Percentiles rank a stretch among this genome's conserved stretches.
phyloP scores from a whole-genome alignment of 2,888 invertebrate species.

The Cyrtodaria siliqua region DNA sequence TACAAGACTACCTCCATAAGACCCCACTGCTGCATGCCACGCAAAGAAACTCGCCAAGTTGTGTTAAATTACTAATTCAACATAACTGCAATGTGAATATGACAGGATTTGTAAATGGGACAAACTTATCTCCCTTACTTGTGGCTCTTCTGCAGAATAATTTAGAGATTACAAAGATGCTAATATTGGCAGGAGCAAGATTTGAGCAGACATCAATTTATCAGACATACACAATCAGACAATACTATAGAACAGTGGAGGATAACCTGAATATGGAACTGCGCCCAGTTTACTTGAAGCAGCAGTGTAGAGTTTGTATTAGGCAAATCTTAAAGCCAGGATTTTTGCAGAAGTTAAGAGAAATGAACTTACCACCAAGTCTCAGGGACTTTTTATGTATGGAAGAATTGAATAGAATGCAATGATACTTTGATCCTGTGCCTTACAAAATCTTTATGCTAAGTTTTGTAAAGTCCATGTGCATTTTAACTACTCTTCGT shows the following conservation, averaged over 20 bases:
- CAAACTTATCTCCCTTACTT: conserved; percentile 67
- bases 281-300: conserved; percentile 68
- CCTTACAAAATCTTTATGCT: too few species aligned
- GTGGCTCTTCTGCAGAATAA: conserved; percentile 69
- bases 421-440: neutral
- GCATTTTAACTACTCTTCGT: too few species aligned
- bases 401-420: conserved; percentile 47
- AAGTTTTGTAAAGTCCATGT: too few species aligned
- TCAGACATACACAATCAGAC: conserved; percentile 63
- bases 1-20: conserved; percentile 66
- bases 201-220: conserved; percentile 67
- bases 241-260: conserved; percentile 70
- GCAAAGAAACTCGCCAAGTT: conserved; percentile 48
- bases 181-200: conserved; percentile 70
- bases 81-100: conserved; percentile 70
- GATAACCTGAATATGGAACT: conserved; percentile 65
- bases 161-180: conserved; percentile 68
- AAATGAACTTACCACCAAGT: conserved; percentile 61
- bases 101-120: conserved; percentile 67
- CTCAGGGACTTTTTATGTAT: conserved; percentile 64
- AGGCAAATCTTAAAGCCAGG: conserved; percentile 68
- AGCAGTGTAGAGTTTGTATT: conserved; percentile 72
- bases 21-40: conserved; percentile 71
- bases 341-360: conserved; percentile 65
- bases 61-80: conserved; percentile 62